Evolutionary conservation across 1,140 invertebrate species (phyloP).

Genomic region (Brachionus sp.): DNA sequence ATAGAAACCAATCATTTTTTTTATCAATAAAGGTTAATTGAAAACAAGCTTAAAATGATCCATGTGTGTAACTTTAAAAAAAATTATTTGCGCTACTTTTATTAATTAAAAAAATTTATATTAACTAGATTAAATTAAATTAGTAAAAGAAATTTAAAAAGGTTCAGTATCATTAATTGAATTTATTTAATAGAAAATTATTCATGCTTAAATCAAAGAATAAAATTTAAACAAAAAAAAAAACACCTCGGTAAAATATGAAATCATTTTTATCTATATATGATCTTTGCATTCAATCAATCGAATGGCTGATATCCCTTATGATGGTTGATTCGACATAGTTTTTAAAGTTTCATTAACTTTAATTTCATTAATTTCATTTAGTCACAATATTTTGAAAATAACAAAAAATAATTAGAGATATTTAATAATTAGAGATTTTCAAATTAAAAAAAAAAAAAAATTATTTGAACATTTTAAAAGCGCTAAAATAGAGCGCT

Average conservation of each 20-base stretch:
- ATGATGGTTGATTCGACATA: neutral
- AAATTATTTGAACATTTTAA: no score
- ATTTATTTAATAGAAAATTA: no score
- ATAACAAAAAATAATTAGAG: neutral
- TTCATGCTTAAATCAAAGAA: no score
- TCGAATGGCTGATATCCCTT: neutral
- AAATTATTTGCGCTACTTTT: neutral
- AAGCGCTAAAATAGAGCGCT: neutral
- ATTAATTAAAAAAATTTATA: no score
- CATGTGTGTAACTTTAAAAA: neutral
- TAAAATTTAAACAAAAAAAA: no score
- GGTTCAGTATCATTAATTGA: no score
- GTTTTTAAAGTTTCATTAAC: neutral
- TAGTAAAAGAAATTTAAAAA: neutral
- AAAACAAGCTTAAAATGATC: neutral
- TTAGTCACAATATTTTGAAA: neutral
- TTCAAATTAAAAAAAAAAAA: no score
- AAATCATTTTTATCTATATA: neutral
- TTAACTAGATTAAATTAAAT: no score
- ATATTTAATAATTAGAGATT: no score
- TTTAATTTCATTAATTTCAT: no score
- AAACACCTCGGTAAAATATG: no score
- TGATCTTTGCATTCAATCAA: neutral
- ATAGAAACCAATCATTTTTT: no score
- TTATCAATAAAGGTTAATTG: neutral